Evolutionary conservation across 2,113 vertebrate genomes (phyloP).

Genomic region (Cephalopholis sonnerati): DNA sequence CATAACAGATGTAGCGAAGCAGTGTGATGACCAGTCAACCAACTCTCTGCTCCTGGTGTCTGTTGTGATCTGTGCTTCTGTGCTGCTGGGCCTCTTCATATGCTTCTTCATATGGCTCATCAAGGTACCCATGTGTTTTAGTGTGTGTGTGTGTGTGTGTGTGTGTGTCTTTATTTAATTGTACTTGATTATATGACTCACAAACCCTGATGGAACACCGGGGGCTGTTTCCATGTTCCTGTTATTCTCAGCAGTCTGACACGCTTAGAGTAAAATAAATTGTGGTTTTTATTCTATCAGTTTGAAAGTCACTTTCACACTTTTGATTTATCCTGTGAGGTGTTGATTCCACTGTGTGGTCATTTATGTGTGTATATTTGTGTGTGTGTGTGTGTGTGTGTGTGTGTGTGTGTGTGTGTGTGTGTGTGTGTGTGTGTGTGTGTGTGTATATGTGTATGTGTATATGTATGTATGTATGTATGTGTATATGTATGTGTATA

Average conservation of each 20-base stretch:
- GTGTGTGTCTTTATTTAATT: neutral
- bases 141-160: constrained; percentile 1
- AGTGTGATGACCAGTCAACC: neutral
- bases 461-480: no score
- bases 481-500: no score
- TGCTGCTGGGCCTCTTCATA: constrained; percentile 38
- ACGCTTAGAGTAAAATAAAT: neutral
- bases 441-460: no score
- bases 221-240: constrained; percentile 19
- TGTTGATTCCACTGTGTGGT: no score
- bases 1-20: accelerated
- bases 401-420: no score
- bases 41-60: constrained; percentile 11
- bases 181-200: constrained; percentile 32
- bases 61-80: neutral
- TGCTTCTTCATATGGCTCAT: neutral
- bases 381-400: no score
- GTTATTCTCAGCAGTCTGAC: neutral
- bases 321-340: neutral
- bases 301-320: neutral
- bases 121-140: constrained; percentile 57
- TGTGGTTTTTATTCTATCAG: neutral
- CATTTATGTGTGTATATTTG: no score
- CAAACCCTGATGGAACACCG: neutral
- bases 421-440: no score